Evolutionary conservation across 2,113 vertebrate genomes (phyloP).

Genomic region (Ammodytes marinus): DNA sequence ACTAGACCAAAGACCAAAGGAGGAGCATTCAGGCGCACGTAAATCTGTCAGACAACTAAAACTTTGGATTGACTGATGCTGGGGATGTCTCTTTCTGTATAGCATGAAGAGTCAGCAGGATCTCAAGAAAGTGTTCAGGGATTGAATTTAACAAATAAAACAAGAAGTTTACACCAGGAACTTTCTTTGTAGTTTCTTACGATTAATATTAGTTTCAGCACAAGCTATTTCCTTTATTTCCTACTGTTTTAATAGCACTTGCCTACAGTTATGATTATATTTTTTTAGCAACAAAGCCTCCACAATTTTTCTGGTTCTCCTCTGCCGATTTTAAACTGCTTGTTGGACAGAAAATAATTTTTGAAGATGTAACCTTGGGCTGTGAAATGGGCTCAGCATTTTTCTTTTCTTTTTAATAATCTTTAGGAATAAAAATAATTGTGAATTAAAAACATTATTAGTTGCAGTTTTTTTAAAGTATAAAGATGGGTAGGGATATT

Average conservation of each 20-base stretch:
- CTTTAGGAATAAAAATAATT: background rate
- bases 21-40: constrained; percentile 30
- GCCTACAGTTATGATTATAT: background rate
- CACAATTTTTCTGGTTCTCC: background rate
- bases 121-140: background rate
- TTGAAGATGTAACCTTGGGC: background rate
- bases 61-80: constrained; percentile 13
- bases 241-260: background rate
- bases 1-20: background rate
- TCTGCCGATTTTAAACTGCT: background rate
- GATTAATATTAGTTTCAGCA: background rate
- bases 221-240: background rate
- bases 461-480: background rate
- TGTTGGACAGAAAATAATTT: background rate
- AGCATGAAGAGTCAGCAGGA: constrained; percentile 15
- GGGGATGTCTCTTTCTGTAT: constrained; percentile 17
- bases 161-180: background rate
- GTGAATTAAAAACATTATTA: no score
- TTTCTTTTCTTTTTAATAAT: background rate
- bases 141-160: constrained; percentile 13
- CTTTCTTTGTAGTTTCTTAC: constrained; percentile 1
- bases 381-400: background rate
- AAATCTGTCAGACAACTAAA: constrained; percentile 31
- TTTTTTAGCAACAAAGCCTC: background rate
- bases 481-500: background rate